A percentile compares a stretch with the other conserved stretches of the same genome.
phyloP scores from a whole-genome alignment of 2,113 vertebrate species.

The Cacatua alba region DNA sequence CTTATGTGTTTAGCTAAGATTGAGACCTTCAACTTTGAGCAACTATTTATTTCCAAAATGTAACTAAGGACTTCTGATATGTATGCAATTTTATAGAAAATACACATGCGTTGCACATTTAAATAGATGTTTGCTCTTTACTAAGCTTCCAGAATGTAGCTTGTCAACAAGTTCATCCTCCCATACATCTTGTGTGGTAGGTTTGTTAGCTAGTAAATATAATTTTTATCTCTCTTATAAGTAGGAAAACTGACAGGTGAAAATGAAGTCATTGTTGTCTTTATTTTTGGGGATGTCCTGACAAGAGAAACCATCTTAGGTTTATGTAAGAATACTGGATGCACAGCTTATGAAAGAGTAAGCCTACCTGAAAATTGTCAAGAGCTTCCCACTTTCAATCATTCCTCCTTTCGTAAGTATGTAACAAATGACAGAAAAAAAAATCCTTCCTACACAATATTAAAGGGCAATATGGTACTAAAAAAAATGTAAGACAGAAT shows the following conservation, averaged over 20 bases:
- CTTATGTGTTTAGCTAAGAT: not conserved
- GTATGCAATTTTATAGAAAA: not conserved
- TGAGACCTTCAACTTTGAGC: not conserved
- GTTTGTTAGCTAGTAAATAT: not conserved
- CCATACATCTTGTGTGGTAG: not conserved
- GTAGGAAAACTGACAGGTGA: not conserved
- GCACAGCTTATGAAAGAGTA: slow-evolving; percentile 17
- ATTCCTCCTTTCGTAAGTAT: slow-evolving; percentile 32
- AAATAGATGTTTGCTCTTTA: not conserved
- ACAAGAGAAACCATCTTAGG: slow-evolving; percentile 13
- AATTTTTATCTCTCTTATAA: not conserved
- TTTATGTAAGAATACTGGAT: slow-evolving; percentile 34
- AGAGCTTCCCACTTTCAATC: slow-evolving; percentile 55
- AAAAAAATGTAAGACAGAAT: not conserved
- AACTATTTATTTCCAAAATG: not conserved
- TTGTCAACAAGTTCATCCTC: slow-evolving; percentile 56
- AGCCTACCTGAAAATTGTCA: slow-evolving; percentile 53
- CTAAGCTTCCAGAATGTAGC: not conserved
- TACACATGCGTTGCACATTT: not conserved
- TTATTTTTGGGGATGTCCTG: slow-evolving; percentile 37
- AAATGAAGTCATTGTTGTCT: slow-evolving; percentile 35
- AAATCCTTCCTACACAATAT: not conserved
- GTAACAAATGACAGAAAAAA: slow-evolving; percentile 6
- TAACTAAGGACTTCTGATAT: not conserved
- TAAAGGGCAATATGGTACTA: slow-evolving; percentile 20